Base-by-base conservation (phyloP, 2,113 vertebrate species). In the Merops nubicus region DNA sequence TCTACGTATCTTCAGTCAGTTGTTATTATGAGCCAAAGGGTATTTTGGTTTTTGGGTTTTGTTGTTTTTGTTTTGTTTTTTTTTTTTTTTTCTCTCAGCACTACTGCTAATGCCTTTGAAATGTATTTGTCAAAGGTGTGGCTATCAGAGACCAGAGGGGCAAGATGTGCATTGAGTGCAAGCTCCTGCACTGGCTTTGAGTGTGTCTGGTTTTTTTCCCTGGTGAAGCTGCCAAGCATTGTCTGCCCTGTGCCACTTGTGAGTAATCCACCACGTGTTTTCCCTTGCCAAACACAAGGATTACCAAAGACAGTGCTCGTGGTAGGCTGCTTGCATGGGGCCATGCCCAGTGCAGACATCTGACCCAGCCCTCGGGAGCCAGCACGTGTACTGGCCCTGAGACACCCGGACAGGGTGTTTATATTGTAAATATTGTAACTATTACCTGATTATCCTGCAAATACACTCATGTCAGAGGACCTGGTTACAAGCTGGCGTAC, bases 331-430 rank as follows among this genome's bases (percentile, higher is more conserved):
- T 22, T 8, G 33, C 28, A 1, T 4, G 18, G 54, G 88, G 70
- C 79, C 3, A 1, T 92, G 59, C 93, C 89, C n/a, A 12, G 33
- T 20, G 57, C 70, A 38, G 63, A 54, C 36, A 78, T 42, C 91
- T 42, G 85, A 74, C 14, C 73, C 81, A 23, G 57, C 57, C 50
- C 53, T 59, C 2, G 4, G 56, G 40, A 89, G 57, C 43, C 89
- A 67, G 74, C 67, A 12, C 2, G 2, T 50, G 72, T 18, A 0
- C 75, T 60, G 75, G 38, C 42, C 0, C 60, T 1, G 45, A 48
- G 67, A 10, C 1, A 1, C 59, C 22, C 0, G 6, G 48, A 1
- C 22, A 43, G 77, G 62, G n/a, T n/a, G n/a, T n/a, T n/a, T n/a
- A n/a, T n/a, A n/a, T n/a, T n/a, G n/a, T 33, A 60, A 93, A 79